Conservation (phyloP, 2,888 invertebrate genomes). For the Julus scandinavius region DNA sequence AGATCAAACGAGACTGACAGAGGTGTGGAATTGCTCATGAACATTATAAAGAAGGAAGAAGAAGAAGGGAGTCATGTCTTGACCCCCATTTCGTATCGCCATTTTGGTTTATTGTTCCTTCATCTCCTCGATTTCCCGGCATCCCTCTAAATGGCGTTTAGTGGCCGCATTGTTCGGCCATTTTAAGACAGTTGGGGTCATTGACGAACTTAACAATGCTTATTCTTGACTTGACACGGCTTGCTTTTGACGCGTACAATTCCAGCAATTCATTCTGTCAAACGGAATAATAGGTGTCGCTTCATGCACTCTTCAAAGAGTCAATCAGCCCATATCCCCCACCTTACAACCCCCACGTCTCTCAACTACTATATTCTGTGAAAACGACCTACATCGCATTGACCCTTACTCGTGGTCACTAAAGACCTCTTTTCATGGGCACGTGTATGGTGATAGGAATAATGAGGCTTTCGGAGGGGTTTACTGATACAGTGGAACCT, state of each 20-base stretch:
- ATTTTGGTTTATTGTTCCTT: not conserved
- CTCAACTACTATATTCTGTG: not conserved
- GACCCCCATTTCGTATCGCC: not conserved
- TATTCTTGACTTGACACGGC: conserved; percentile 2
- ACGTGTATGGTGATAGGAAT: not conserved
- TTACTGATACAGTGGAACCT: too few relatives aligned
- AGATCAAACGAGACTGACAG: conserved; percentile 3
- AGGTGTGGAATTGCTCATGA: conserved; percentile 18
- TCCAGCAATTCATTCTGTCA: conserved; percentile 11
- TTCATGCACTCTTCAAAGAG: conserved; percentile 11
- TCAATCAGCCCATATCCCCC: not conserved
- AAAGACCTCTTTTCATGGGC: not conserved
- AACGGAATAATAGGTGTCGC: not conserved
- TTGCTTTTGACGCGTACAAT: conserved; percentile 1
- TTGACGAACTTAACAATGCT: not conserved
- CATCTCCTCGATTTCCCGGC: not conserved
- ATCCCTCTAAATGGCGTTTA: not conserved
- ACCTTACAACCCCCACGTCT: not conserved
- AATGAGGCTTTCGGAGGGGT: too few relatives aligned
- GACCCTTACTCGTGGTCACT: not conserved
- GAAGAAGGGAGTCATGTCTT: not conserved
- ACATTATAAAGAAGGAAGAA: conserved; percentile 13
- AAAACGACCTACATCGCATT: not conserved
- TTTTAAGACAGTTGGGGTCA: conserved; percentile 11
- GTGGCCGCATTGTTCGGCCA: conserved; percentile 11